Evolutionary conservation across 1,140 invertebrate species (phyloP).

Genomic region (Hermetia illucens): DNA sequence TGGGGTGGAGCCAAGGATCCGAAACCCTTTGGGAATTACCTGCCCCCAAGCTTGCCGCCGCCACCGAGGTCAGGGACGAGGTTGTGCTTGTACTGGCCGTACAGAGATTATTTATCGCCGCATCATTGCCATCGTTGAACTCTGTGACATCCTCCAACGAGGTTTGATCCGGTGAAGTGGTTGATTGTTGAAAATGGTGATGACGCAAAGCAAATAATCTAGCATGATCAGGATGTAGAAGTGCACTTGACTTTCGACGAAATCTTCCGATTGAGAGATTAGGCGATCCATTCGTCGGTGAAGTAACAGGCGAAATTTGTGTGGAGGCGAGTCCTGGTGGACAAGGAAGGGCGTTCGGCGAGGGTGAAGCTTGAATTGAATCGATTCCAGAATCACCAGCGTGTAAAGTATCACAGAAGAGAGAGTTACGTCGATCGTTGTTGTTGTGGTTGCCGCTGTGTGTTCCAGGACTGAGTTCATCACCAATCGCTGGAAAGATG

Average conservation of each 20-base stretch:
- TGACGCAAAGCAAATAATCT: constrained; percentile 34
- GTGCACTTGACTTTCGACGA: constrained; percentile 38
- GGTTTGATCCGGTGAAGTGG: constrained; percentile 26
- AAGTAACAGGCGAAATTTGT: constrained; percentile 24
- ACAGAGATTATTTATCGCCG: constrained; percentile 22
- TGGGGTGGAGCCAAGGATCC: constrained; percentile 30
- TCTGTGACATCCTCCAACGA: constrained; percentile 29
- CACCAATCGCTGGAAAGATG: constrained; percentile 40
- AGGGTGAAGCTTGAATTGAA: constrained; percentile 51
- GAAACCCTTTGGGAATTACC: constrained; percentile 33
- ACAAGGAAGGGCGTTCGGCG: constrained; percentile 35
- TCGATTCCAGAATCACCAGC: constrained; percentile 47
- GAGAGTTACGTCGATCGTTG: constrained; percentile 19
- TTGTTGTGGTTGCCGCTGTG: constrained; percentile 17
- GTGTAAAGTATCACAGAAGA: constrained; percentile 30
- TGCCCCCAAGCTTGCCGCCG: constrained; percentile 30
- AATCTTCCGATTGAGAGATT: constrained; percentile 28
- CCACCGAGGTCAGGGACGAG: constrained; percentile 39
- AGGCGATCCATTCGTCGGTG: constrained; percentile 30
- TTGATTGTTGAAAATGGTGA: constrained; percentile 34
- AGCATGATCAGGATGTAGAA: constrained; percentile 55
- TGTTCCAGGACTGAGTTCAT: constrained; percentile 21
- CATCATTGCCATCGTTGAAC: constrained; percentile 13
- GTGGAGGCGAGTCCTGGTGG: constrained; percentile 27
- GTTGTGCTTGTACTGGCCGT: constrained; percentile 39